phyloP scores from a whole-genome alignment of 2,888 invertebrate genomes.

The Lithophane socia region DNA sequence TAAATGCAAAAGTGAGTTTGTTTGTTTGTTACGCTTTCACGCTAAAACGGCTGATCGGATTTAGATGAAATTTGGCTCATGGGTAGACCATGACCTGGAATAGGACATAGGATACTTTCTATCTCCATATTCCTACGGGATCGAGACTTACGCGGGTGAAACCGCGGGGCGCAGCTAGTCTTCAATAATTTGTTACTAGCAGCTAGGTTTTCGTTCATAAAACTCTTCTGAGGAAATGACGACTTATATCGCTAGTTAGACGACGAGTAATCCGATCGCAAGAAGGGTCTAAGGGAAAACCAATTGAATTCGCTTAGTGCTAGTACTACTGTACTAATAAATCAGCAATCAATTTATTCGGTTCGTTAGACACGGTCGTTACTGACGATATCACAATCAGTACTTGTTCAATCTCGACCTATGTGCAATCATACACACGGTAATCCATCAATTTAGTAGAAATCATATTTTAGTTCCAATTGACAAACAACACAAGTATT shows the following conservation, averaged over 20 bases:
- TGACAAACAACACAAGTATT: background rate
- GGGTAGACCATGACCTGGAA: too few relatives aligned
- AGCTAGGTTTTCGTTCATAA: background rate
- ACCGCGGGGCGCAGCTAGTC: too few relatives aligned
- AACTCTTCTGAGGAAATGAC: background rate
- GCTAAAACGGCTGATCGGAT: too few relatives aligned
- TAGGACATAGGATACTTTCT: too few relatives aligned
- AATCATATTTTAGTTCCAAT: background rate
- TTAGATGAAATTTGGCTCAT: too few relatives aligned
- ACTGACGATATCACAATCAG: constrained; percentile 1
- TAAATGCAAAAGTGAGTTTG: too few relatives aligned
- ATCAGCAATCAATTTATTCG: constrained; percentile 7
- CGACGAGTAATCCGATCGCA: background rate
- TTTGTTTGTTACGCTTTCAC: too few relatives aligned
- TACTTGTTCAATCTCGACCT: background rate
- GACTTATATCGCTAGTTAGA: background rate
- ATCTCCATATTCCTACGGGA: too few relatives aligned
- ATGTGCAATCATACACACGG: background rate
- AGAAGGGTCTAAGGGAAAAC: background rate
- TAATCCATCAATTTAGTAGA: background rate
- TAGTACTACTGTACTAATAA: background rate
- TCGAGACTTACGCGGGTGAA: too few relatives aligned
- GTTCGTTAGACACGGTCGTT: constrained; percentile 5
- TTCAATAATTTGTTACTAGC: background rate
- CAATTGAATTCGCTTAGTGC: constrained; percentile 3